Evolutionary conservation across 37 sponge, comb jelly and placozoan genomes (phyloP), one percentile per base, ranked within the genome.

Genomic region (Ianthella basta): DNA sequence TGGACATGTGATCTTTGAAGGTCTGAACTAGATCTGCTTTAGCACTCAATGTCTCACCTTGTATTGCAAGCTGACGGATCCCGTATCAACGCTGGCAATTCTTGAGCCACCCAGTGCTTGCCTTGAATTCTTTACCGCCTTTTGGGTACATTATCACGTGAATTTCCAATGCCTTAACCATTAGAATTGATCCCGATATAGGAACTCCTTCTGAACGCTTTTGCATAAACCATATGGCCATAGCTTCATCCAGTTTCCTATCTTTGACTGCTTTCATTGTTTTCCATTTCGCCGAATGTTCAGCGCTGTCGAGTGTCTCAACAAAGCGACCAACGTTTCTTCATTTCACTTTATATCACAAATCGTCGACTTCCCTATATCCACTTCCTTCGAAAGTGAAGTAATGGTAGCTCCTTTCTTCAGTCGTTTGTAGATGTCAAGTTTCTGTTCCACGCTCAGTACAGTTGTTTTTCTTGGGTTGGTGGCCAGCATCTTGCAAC

Each of bases 331-430:
- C 69, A 91, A 34, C 59, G 84, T 84, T 65, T 74, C 77, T 81
- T 85, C 84, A 56, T 84, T 83, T 56, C 69, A 74, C 75, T 84
- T 91, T 8, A 91, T 84, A 57, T 84, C 85, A 23, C 86, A 50
- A 15, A 91, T 78, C n/a, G 92, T 91, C 37, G 80, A 66, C 34
- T 60, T 34, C 72, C 92, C 92, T 53, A 91, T 79, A 13, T 78
- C 86, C 80, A 79, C 84, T 78, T 88, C 83, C 53, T 88, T 56
- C 1, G 72, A 27, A 38, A 91, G 38, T 15, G 39, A 72, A 72
- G 73, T 72, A 72, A 33, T 72, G 41, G 73, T 37, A 72, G 39
- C 73, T 40, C 73, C 73, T 72, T 33, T 72, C 73, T 72, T 72
- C 73, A 72, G 36, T 6, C 39, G 73, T 72, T 72, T 72, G 39